Evolutionary conservation across 2,113 vertebrate species (phyloP).

Genomic region (Tonatia bakeri): DNA sequence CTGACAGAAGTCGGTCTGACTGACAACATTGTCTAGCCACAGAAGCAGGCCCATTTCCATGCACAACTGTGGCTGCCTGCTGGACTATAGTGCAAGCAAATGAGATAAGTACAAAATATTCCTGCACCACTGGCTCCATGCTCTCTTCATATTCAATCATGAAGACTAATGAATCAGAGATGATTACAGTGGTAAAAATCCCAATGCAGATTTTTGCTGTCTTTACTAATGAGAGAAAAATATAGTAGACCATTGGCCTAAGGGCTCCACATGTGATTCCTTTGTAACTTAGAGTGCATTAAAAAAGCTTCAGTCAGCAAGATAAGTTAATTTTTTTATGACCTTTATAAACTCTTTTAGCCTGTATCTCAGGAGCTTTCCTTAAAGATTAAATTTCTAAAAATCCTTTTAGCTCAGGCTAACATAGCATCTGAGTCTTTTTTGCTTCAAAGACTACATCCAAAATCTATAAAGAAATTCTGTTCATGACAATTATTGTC

Average conservation of each 20-base stretch:
- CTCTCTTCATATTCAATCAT: conserved; percentile 68
- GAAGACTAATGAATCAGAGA: conserved; percentile 76
- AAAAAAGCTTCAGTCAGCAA: conserved; percentile 82
- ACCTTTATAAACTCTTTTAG: conserved; percentile 84
- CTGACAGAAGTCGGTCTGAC: neutral
- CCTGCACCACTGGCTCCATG: neutral
- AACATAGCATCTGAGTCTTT: conserved; percentile 60
- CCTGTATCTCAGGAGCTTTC: conserved; percentile 73
- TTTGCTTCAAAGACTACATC: conserved; percentile 68
- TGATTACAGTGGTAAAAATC: conserved; percentile 76
- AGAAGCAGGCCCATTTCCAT: neutral
- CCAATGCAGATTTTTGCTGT: conserved; percentile 80
- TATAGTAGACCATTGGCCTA: conserved; percentile 78
- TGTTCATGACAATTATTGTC: conserved; percentile 75
- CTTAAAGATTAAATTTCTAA: conserved; percentile 79
- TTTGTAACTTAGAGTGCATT: conserved; percentile 83
- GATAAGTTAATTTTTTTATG: conserved; percentile 84
- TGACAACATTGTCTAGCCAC: neutral
- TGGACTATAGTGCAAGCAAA: conserved; percentile 37
- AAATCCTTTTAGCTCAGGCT: conserved; percentile 79
- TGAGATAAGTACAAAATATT: conserved; percentile 66
- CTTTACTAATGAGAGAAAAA: conserved; percentile 83
- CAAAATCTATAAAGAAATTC: conserved; percentile 76
- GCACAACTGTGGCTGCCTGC: neutral
- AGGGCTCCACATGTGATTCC: conserved; percentile 75